These are phyloP conservation scores for Pogonomyrmex californicus DNA, from an alignment of 1,140 invertebrate genomes.

Conservation along the genomic window DNA sequence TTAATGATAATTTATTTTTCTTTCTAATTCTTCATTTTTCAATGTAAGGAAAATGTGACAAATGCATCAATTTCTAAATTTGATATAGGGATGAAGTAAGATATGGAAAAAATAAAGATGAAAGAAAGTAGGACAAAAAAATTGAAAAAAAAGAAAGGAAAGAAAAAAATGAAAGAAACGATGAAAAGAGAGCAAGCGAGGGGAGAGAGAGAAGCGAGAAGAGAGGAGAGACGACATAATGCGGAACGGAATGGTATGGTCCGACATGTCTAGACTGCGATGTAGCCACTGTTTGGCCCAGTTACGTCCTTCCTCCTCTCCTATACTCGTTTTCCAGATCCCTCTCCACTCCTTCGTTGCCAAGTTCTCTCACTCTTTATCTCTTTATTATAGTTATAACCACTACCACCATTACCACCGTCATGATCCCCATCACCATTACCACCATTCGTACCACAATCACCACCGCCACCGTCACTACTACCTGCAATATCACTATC, in stretches of 20 bases:
- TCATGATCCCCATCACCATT: neutral
- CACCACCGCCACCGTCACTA: constrained; percentile 3
- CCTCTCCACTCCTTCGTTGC: neutral
- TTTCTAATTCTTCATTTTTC: neutral
- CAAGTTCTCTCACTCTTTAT: constrained; percentile 8
- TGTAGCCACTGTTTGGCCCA: constrained; percentile 76
- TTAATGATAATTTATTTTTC: neutral
- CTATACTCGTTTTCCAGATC: constrained; percentile 46
- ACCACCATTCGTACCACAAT: neutral
- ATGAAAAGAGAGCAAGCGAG: neutral
- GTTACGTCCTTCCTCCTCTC: constrained; percentile 73
- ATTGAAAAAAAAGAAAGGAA: neutral
- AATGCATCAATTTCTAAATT: constrained; percentile 71
- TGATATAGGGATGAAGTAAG: neutral
- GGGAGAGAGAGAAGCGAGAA: neutral
- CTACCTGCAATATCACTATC: too few relatives aligned
- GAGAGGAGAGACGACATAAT: neutral
- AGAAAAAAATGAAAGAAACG: too few relatives aligned
- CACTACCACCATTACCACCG: neutral
- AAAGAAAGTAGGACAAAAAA: neutral
- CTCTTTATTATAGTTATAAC: constrained; percentile 24
- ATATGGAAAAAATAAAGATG: neutral
- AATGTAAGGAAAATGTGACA: constrained; percentile 67
- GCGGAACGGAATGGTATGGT: constrained; percentile 11
- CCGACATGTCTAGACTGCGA: constrained; percentile 74